Base-by-base conservation (phyloP, 2,797 vertebrate genomes). In the Muraenolepis orangiensis region DNA sequence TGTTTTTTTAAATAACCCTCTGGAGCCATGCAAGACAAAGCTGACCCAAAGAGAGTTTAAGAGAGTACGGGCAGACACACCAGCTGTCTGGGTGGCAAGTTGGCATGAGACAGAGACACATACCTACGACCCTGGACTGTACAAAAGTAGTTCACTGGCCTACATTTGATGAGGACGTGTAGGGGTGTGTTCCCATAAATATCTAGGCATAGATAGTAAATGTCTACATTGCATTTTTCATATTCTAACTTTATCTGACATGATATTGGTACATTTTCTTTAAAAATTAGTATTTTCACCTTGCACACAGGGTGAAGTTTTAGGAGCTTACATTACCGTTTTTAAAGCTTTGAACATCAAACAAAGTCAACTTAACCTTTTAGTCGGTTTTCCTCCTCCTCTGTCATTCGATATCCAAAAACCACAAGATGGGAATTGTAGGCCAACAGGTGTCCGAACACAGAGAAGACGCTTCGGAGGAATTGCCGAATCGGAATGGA, bases 21-120 rank as follows among this genome's bases (percentile, higher is more conserved):
- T 74, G 31, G 70, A 77, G 38, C 66, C 72, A 51, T 75, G 64
- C 64, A 79, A 68, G 34, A 34, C 72, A 66, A 38, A 71, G 36
- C 71, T 78, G 78, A 86, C 66, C 70, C 74, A n/a, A n/a, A n/a
- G n/a, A n/a, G n/a, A n/a, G 74, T 36, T 7, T 29, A 36, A 30
- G 29, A 71, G 31, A 64, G 73, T 74, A 74, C n/a, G 83, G 77
- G 75, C 76, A 76, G 72, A 78, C 61, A 32, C 31, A 88, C 72
- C 91, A 90, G 87, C 90, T 93, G 91, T 87, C 88, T 74, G 68
- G 29, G 40, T 81, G 74, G n/a, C n/a, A 72, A 75, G 69, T 73
- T 78, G 72, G 51, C 76, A 1, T 73, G 42, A 82, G 72, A 74
- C 81, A 76, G 78, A 69, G 76, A 69, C 81, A 78, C 82, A 89